phyloP scores from a whole-genome alignment of 2,113 vertebrate genomes.

The Coptodon bakossiorum region DNA sequence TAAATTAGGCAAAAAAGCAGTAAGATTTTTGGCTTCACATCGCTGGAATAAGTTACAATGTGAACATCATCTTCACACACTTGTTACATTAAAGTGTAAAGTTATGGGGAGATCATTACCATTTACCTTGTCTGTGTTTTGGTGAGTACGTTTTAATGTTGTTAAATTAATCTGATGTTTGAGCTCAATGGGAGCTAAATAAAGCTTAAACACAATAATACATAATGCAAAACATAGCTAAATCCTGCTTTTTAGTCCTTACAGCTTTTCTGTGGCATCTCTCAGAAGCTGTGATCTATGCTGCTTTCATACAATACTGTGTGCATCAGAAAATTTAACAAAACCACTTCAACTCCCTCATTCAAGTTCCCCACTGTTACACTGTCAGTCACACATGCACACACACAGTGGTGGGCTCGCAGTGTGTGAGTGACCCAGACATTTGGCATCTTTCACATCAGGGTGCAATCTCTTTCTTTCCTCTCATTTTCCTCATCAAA shows the following conservation, averaged over 20 bases:
- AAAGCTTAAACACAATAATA: not conserved
- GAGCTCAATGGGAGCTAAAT: not conserved
- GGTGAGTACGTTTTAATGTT: not conserved
- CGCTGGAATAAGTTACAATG: not conserved
- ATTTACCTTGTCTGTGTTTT: not conserved
- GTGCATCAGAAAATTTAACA: slow-evolving; percentile 6
- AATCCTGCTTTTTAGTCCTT: not conserved
- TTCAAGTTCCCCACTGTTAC: slow-evolving; percentile 26
- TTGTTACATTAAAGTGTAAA: not conserved
- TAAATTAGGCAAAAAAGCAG: not conserved
- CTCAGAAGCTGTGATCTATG: not conserved
- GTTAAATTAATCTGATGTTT: not conserved
- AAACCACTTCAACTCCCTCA: slow-evolving; percentile 17
- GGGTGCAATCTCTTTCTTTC: slow-evolving; percentile 62
- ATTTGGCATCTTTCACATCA: slow-evolving; percentile 56
- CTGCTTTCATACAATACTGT: not conserved
- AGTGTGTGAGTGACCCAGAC: slow-evolving; percentile 53
- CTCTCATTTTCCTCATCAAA: slow-evolving; percentile 58
- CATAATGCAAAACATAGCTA: not conserved
- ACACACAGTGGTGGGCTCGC: slow-evolving; percentile 11
- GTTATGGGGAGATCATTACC: not conserved
- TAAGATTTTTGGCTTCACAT: not conserved
- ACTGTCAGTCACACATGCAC: slow-evolving; percentile 12
- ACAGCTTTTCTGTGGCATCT: not conserved
- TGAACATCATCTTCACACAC: not conserved